A percentile compares a stretch with the other conserved stretches of the same genome.
Evolutionary conservation across 2,113 vertebrate genomes (phyloP).

Genomic region (Nicator chloris): DNA sequence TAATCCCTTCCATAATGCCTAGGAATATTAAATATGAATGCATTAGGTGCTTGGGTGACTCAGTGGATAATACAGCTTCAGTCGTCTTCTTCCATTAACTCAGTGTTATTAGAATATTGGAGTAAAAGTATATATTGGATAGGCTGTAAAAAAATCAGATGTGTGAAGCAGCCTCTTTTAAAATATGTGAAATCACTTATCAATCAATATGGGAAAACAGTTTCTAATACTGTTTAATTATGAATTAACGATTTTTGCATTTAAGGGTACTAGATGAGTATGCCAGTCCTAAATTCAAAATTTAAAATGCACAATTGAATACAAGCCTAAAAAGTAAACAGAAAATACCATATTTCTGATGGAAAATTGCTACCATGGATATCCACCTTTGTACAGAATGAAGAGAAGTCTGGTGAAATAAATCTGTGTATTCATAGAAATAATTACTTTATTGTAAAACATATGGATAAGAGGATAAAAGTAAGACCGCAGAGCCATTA

Average conservation of each 20-base stretch:
- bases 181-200: not conserved
- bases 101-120: not conserved
- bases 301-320: not conserved
- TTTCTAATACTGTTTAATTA: not conserved
- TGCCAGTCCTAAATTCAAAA: not conserved
- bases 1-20: not conserved
- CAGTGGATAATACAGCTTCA: not conserved
- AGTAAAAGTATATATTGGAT: not conserved
- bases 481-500: not conserved
- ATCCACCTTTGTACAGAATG: not conserved
- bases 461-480: not conserved
- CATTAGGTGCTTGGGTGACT: not conserved
- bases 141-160: not conserved
- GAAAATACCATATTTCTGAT: not conserved
- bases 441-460: not conserved
- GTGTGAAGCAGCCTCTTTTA: not conserved
- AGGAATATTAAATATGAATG: not conserved
- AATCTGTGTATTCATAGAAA: not conserved
- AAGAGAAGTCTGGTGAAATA: not conserved
- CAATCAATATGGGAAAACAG: not conserved
- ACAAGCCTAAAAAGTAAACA: not conserved
- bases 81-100: not conserved
- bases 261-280: not conserved
- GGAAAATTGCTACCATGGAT: not conserved
- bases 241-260: not conserved